Conservation (phyloP, 2,888 invertebrate genomes). For the Teinopalpus imperialis region DNA sequence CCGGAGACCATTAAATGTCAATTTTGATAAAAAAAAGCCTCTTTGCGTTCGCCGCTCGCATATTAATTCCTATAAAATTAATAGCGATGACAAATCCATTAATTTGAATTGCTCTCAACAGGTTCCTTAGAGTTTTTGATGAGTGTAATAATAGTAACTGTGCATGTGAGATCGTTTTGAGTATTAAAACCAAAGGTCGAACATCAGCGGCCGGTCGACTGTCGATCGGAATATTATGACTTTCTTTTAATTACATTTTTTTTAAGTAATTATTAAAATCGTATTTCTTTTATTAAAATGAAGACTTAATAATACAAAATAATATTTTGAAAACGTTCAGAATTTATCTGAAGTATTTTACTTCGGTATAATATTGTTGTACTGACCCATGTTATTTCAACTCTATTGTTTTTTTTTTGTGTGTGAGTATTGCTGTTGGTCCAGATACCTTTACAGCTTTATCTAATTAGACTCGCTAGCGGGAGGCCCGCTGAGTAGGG, state of each 20-base stretch:
- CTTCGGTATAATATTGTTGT: too few species aligned
- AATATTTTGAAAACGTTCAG: background rate
- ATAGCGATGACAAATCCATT: conserved; percentile 81
- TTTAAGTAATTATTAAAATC: conserved; percentile 12
- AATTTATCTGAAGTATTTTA: too few species aligned
- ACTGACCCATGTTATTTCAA: too few species aligned
- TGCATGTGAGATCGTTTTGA: conserved; percentile 22
- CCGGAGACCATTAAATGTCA: conserved; percentile 74
- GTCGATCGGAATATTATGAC: conserved; percentile 13
- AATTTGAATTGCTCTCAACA: conserved; percentile 69
- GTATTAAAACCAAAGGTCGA: conserved; percentile 20
- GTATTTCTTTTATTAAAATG: conserved; percentile 3
- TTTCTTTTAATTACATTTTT: conserved; percentile 23
- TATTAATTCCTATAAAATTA: conserved; percentile 80
- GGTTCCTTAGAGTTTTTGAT: conserved; percentile 31
- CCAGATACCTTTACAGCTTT: too few species aligned
- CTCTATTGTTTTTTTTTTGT: too few species aligned
- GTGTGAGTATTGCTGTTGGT: too few species aligned
- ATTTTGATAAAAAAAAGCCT: conserved; percentile 64
- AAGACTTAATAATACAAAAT: background rate
- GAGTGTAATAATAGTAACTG: conserved; percentile 23
- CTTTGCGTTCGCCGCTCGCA: conserved; percentile 75
- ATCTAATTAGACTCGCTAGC: too few species aligned
- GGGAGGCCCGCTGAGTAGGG: too few species aligned
- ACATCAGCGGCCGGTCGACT: conserved; percentile 1